These are phyloP conservation scores for Ranitomeya variabilis DNA, from an alignment of 2,113 vertebrate species.

Conservation along the genomic window DNA sequence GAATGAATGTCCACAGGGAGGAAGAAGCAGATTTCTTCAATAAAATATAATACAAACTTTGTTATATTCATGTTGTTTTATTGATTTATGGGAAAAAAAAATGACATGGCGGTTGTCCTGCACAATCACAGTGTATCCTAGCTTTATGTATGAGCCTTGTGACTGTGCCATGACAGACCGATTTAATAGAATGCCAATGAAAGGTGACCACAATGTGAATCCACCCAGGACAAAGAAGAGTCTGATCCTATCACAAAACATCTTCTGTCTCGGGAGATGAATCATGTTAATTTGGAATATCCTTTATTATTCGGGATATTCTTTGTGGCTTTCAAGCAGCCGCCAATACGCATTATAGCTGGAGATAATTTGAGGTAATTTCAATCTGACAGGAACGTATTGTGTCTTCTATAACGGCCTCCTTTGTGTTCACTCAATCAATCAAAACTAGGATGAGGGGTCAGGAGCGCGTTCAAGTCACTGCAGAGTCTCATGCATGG, in stretches of 20 bases:
- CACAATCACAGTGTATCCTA: too few relatives aligned
- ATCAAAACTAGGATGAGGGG: background rate
- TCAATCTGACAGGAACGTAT: constrained; percentile 17
- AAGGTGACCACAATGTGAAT: background rate
- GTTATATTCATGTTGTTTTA: too few relatives aligned
- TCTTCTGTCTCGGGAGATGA: constrained; percentile 31
- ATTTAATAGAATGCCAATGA: background rate
- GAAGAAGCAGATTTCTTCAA: too few relatives aligned
- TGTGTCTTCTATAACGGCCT: background rate
- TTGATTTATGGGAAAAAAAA: too few relatives aligned
- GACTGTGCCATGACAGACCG: background rate
- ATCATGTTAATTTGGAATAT: constrained; percentile 8
- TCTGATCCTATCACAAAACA: background rate
- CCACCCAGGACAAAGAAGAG: background rate
- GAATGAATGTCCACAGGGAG: too few relatives aligned
- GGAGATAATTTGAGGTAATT: constrained; percentile 22
- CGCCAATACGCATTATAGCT: background rate
- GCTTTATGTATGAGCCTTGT: background rate
- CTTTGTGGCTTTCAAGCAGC: background rate
- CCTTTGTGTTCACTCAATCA: background rate
- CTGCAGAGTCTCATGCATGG: background rate
- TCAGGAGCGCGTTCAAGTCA: background rate
- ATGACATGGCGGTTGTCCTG: too few relatives aligned
- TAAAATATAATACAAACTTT: too few relatives aligned
- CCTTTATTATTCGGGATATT: constrained; percentile 26